Percentiles rank a stretch among this genome's conserved stretches.
phyloP scores from a whole-genome alignment of 2,113 vertebrate species.

The Pristiophorus japonicus region DNA sequence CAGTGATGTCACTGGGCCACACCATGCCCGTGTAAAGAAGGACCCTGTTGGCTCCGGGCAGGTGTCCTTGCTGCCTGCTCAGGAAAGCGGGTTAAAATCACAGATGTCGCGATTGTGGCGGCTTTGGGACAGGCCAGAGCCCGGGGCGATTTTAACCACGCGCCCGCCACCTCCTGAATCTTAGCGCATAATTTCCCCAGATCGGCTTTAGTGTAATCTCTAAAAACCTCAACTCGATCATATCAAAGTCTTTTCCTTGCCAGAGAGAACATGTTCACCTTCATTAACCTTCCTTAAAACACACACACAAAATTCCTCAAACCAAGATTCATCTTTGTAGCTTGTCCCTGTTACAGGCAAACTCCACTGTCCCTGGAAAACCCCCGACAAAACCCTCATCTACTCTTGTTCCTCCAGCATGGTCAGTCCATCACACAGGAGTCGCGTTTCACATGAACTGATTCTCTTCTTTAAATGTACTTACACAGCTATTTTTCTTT shows the following conservation, averaged over 20 bases:
- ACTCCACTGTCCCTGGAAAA: neutral
- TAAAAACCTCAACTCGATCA: neutral
- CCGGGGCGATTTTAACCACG: no score
- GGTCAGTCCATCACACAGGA: neutral
- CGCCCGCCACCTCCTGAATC: neutral
- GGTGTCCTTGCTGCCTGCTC: no score
- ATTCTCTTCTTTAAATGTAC: slow-evolving; percentile 17
- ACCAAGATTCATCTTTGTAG: neutral
- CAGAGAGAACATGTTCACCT: neutral
- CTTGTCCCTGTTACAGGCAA: neutral
- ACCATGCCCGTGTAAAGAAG: no score
- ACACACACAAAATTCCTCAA: neutral
- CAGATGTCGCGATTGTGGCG: no score
- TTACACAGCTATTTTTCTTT: slow-evolving; percentile 27
- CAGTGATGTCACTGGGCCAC: no score
- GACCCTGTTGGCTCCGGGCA: no score
- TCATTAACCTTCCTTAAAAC: neutral
- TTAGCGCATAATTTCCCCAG: neutral
- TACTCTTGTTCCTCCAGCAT: neutral
- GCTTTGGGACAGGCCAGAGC: no score
- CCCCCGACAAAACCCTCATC: neutral
- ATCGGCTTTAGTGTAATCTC: neutral
- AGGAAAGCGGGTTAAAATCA: no score
- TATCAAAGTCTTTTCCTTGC: neutral
- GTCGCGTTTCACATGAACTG: neutral